A percentile compares a stretch with the other conserved stretches of the same genome.
These are phyloP conservation scores for Panagrolaimus sp. DNA, from an alignment of 1,140 invertebrate genomes.

Conservation along the genomic window DNA sequence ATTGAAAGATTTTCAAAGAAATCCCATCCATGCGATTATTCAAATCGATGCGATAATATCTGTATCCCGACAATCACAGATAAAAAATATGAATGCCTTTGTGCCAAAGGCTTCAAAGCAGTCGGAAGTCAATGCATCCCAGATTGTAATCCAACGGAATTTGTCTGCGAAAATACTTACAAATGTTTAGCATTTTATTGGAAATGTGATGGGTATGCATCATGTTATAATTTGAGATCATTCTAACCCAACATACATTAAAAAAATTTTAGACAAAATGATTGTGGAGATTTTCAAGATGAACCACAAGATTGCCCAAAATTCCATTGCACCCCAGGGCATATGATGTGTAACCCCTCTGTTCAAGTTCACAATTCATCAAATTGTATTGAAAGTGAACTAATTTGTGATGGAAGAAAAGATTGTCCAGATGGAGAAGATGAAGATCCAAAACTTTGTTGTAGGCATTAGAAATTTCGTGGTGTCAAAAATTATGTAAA, in stretches of 20 bases:
- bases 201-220: conserved; percentile 11
- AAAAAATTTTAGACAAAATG: background rate
- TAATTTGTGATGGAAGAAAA: conserved; percentile 4
- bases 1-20: background rate
- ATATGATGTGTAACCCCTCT: background rate
- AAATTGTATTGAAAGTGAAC: conserved; percentile 10
- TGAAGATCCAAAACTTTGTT: background rate
- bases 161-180: conserved; percentile 6
- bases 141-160: conserved; percentile 22
- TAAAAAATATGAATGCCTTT: conserved; percentile 13
- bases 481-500: too few relatives aligned
- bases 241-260: too few relatives aligned
- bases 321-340: conserved; percentile 1
- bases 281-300: conserved; percentile 14
- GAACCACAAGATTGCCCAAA: conserved; percentile 14
- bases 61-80: background rate
- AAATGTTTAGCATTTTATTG: conserved; percentile 19
- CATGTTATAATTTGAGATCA: too few relatives aligned
- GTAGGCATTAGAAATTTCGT: too few relatives aligned
- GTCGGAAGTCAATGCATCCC: conserved; percentile 3
- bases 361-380: conserved; percentile 9
- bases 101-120: conserved; percentile 11
- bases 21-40: background rate
- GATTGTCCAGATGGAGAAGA: conserved; percentile 21
- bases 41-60: background rate